Base-by-base conservation (phyloP, 1,140 invertebrate species). In the Bradysia coprophila region DNA sequence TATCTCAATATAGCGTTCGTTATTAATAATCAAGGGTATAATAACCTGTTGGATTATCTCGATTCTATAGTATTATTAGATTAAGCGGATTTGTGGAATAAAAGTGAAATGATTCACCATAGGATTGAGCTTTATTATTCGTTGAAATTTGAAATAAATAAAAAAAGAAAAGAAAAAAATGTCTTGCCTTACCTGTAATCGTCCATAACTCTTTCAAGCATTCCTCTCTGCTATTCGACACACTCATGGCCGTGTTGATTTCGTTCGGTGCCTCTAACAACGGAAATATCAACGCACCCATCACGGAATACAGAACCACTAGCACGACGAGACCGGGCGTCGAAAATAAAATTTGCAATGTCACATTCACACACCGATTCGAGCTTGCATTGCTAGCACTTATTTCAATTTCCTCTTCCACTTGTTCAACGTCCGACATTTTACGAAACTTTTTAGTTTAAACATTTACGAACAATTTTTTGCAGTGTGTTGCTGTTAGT, bases 381-480 rank as follows among this genome's bases (percentile, higher is more conserved):
- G 36, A 20, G 6, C 21, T 28, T 28, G 24, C 43, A 13, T 36
- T 28, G 43, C 48, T 43, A 10, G 20, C 38, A 15, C 40, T 23
- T 10, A 43, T 43, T 19, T 38, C 34, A 39, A 40, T 19, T 21
- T 38, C 32, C 19, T 50, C 49, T 46, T 46, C 44, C 46, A 53
- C 51, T 49, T 56, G 52, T 53, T 59, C 57, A 56, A 59, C 57
- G 57, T 59, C 57, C 49, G 57, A 59, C 57, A 59, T 59, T 53
- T 55, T 59, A 46, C 24, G 13, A 6, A 28, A 28, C 24, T 28
- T 28, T 28, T 28, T 28, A 28, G 24, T 28, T 8, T 8, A 28
- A 6, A 8, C 24, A 28, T 28, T 28, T 28, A 28, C 24, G 24
- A 8, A 8, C 13, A 28, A 28, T 28, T 28, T 28, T n/a, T n/a